Percentiles rank a stretch among this genome's conserved stretches.
phyloP scores from a whole-genome alignment of 2,888 invertebrate genomes.

The Dryobota labecula region DNA sequence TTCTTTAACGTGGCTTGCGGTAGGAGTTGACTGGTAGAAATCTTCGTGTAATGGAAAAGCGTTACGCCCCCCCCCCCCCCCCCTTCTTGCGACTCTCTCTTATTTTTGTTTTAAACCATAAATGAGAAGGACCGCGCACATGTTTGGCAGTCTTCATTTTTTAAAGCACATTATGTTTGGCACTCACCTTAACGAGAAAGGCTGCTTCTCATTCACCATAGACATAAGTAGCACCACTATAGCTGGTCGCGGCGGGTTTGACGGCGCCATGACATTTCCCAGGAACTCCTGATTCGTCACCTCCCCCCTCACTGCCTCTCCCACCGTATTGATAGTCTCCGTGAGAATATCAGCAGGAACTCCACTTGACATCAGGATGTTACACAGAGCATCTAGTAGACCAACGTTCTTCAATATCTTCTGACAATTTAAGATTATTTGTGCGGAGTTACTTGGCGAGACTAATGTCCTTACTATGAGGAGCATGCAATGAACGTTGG shows the following conservation, averaged over 20 bases:
- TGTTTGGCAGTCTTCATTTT: too few relatives aligned
- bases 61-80: too few relatives aligned
- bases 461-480: conserved; percentile 97
- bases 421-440: conserved; percentile 95
- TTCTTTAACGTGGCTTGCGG: too few relatives aligned
- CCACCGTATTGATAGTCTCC: conserved; percentile 98
- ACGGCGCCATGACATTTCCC: conserved; percentile 97
- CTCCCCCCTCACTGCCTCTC: conserved; percentile 98
- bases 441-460: conserved; percentile 97
- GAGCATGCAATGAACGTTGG: conserved; percentile 98
- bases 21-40: too few relatives aligned
- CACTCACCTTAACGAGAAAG: conserved; percentile 92
- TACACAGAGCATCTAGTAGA: conserved; percentile 92
- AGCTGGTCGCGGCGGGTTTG: conserved; percentile 97
- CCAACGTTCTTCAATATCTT: conserved; percentile 96
- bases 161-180: too few relatives aligned
- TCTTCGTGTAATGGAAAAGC: too few relatives aligned
- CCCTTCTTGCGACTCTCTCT: too few relatives aligned
- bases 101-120: too few relatives aligned
- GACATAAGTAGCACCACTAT: conserved; percentile 98
- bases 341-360: conserved; percentile 99
- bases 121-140: too few relatives aligned
- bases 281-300: conserved; percentile 97
- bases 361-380: conserved; percentile 98
- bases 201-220: conserved; percentile 99